Percentiles rank a stretch among this genome's conserved stretches.
phyloP scores from a whole-genome alignment of 2,797 vertebrate genomes.

The Megaceryle alcyon region DNA sequence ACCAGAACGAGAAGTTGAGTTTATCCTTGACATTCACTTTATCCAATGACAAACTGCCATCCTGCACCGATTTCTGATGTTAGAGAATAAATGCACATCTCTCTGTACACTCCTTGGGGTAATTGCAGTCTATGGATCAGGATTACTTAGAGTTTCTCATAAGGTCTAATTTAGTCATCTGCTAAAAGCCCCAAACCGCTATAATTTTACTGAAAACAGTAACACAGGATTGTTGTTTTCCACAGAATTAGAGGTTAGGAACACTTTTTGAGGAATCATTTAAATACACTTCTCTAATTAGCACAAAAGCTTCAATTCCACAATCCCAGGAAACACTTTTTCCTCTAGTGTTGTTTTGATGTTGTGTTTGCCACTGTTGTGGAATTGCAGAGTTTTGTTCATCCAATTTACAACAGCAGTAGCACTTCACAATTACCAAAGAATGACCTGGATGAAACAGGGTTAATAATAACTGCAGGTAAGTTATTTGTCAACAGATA shows the following conservation, averaged over 20 bases:
- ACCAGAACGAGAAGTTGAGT: background rate
- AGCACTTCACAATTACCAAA: background rate
- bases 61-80: background rate
- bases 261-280: background rate
- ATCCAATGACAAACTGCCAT: background rate
- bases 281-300: background rate
- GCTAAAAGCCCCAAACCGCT: background rate
- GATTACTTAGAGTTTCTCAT: background rate
- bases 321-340: background rate
- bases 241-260: background rate
- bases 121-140: background rate
- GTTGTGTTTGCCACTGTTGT: background rate
- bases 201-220: background rate
- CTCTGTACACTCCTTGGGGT: background rate
- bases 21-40: background rate
- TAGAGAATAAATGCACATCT: background rate
- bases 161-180: background rate
- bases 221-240: background rate
- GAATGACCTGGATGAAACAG: background rate
- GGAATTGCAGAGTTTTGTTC: background rate
- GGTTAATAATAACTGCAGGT: background rate
- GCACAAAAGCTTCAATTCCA: background rate
- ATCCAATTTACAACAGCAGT: background rate
- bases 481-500: background rate
- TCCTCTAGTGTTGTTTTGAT: rapidly evolving